phyloP scores from a whole-genome alignment of 2,888 invertebrate species.

The Temnothorax unifasciatus region DNA sequence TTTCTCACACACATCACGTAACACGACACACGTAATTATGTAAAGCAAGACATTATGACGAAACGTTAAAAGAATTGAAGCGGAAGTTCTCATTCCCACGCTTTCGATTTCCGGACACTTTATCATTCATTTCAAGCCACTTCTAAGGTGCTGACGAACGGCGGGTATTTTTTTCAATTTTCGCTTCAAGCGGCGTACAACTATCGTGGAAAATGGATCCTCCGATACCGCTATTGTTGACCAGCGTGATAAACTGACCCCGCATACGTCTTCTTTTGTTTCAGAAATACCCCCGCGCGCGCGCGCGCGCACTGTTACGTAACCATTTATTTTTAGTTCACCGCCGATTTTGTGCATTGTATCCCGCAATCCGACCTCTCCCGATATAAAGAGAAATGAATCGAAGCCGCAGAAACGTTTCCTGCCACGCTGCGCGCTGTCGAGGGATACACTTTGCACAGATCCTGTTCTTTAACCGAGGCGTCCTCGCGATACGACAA shows the following conservation, averaged over 20 bases:
- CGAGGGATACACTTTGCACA: background rate
- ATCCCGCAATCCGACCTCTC: slow-evolving; percentile 6
- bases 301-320: slow-evolving; percentile 4
- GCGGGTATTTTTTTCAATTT: slow-evolving; percentile 39
- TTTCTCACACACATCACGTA: background rate
- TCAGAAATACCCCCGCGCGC: slow-evolving; percentile 35
- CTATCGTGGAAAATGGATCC: slow-evolving; percentile 38
- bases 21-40: background rate
- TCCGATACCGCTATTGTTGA: slow-evolving; percentile 49
- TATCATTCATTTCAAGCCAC: slow-evolving; percentile 32
- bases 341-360: slow-evolving; percentile 43
- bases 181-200: slow-evolving; percentile 43
- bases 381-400: slow-evolving; percentile 23
- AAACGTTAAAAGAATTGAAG: background rate
- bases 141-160: slow-evolving; percentile 22
- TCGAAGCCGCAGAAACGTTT: slow-evolving; percentile 24
- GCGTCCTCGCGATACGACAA: background rate
- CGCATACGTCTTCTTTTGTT: slow-evolving; percentile 53
- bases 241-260: slow-evolving; percentile 52
- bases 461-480: background rate
- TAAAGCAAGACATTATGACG: background rate
- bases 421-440: background rate
- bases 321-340: slow-evolving; percentile 50
- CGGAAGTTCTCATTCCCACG: background rate
- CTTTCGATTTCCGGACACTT: background rate